phyloP scores from a whole-genome alignment of 2,113 vertebrate genomes.

The Strigops habroptila region DNA sequence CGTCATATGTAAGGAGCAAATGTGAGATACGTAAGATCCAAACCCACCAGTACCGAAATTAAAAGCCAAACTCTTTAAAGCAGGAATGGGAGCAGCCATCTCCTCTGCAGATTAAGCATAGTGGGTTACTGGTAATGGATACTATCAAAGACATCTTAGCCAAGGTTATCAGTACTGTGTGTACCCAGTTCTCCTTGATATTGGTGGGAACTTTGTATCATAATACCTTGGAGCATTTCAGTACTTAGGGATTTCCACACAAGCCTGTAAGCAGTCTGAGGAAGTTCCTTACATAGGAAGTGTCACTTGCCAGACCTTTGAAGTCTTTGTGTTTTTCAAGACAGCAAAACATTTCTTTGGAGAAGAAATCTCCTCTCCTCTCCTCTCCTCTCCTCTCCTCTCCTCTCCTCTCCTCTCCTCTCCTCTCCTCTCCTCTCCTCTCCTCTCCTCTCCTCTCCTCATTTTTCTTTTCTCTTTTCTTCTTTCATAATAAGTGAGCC shows the following conservation, averaged over 20 bases:
- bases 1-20: neutral
- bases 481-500: neutral
- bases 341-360: neutral
- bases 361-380: neutral
- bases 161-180: neutral
- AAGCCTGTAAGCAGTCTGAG: neutral
- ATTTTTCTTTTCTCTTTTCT: fast-evolving
- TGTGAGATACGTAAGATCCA: neutral
- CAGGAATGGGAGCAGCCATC: neutral
- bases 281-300: neutral
- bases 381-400: neutral
- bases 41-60: neutral
- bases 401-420: too few relatives aligned
- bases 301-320: neutral
- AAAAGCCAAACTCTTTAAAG: neutral
- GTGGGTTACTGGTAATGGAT: neutral
- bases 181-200: neutral
- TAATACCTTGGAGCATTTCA: neutral
- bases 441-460: fast-evolving
- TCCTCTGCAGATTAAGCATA: neutral
- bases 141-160: neutral
- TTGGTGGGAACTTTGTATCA: neutral
- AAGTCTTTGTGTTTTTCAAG: neutral
- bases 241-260: neutral
- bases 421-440: fast-evolving